phyloP scores from a whole-genome alignment of 2,113 vertebrate species.

The Caloenas nicobarica region DNA sequence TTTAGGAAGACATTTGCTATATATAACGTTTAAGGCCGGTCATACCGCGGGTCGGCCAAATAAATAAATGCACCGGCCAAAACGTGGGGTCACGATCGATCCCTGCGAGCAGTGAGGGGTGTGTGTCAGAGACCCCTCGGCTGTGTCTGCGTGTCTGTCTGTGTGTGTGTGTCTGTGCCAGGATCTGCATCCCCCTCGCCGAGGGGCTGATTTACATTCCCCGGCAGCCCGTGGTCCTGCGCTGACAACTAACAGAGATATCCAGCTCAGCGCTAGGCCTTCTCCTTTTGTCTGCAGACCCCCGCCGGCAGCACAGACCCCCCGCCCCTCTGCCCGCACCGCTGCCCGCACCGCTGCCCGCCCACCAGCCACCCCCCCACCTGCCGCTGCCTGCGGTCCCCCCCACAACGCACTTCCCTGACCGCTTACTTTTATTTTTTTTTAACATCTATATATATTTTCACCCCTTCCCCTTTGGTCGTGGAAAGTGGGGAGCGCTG shows the following conservation, averaged over 20 bases:
- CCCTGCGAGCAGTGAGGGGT: neutral
- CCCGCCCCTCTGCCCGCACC: neutral
- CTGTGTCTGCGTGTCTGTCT: neutral
- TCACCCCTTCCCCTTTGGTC: neutral
- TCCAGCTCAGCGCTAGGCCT: constrained; percentile 85
- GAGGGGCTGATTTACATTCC: constrained; percentile 88
- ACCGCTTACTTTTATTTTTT: neutral
- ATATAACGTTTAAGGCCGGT: constrained; percentile 89
- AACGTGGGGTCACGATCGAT: constrained; percentile 84
- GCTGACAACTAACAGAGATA: constrained; percentile 96
- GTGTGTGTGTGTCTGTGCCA: neutral
- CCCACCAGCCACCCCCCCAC: neutral
- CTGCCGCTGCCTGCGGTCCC: neutral
- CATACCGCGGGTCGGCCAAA: constrained; percentile 82
- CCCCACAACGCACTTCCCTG: too few relatives aligned
- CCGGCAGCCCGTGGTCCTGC: constrained; percentile 85
- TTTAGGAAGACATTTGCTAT: constrained; percentile 90
- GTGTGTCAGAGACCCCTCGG: neutral
- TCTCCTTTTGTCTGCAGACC: constrained; percentile 82
- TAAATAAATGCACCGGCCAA: constrained; percentile 87
- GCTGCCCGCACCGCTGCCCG: neutral
- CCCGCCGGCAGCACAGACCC: neutral
- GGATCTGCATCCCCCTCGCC: constrained; percentile 36
- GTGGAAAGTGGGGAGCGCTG: neutral
- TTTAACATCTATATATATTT: neutral